Percentiles rank a stretch among this genome's conserved stretches.
phyloP scores from a whole-genome alignment of 2,797 vertebrate species.

The Macropodus opercularis region DNA sequence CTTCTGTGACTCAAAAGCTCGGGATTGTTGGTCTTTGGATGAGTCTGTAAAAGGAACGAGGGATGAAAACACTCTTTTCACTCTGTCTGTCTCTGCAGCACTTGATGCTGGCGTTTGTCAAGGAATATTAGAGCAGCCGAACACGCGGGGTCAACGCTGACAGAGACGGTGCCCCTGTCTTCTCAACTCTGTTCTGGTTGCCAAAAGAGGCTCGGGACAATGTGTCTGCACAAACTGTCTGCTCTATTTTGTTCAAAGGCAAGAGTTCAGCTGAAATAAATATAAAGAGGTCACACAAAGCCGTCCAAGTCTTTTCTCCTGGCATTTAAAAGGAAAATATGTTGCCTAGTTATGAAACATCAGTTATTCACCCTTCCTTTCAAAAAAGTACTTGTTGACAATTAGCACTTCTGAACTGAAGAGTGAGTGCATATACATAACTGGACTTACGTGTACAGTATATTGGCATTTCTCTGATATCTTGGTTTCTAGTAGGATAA shows the following conservation, averaged over 20 bases:
- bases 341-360: background rate
- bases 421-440: too few relatives aligned
- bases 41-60: conserved; percentile 20
- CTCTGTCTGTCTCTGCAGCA: conserved; percentile 27
- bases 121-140: conserved; percentile 48
- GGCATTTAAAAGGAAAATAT: conserved; percentile 1
- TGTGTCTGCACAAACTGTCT: conserved; percentile 69
- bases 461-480: too few relatives aligned
- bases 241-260: conserved; percentile 48
- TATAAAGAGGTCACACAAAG: conserved; percentile 18
- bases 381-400: background rate
- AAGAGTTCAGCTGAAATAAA: conserved; percentile 21
- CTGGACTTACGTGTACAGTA: too few relatives aligned
- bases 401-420: conserved; percentile 5
- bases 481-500: too few relatives aligned
- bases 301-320: conserved; percentile 5
- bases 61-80: conserved; percentile 23
- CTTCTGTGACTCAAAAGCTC: conserved; percentile 44
- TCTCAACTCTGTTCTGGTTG: conserved; percentile 28
- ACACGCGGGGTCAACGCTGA: conserved; percentile 53
- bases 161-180: conserved; percentile 25
- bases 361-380: background rate
- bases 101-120: conserved; percentile 53
- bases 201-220: conserved; percentile 48
- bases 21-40: conserved; percentile 28